Evolutionary conservation across 2,113 vertebrate species (phyloP).

Genomic region (Boleophthalmus pectinirostris): DNA sequence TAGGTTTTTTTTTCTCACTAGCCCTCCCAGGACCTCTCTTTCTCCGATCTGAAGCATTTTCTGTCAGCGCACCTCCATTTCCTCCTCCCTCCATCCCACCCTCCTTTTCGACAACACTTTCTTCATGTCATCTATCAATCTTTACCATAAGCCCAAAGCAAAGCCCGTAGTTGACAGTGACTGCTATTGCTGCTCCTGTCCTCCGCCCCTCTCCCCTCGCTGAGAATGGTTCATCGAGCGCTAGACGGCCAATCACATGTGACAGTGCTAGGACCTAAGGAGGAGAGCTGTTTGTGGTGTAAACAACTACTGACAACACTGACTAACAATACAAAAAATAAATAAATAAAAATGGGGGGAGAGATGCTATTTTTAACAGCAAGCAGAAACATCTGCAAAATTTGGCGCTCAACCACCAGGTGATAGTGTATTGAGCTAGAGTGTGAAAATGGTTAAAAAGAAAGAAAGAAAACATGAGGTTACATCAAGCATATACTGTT

Average conservation of each 20-base stretch:
- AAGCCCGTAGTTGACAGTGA: slow-evolving; percentile 59
- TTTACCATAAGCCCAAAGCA: slow-evolving; percentile 61
- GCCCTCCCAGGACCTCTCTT: slow-evolving; percentile 56
- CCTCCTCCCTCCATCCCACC: background rate
- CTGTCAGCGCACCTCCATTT: slow-evolving; percentile 56
- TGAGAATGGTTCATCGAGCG: slow-evolving; percentile 62
- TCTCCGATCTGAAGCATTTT: slow-evolving; percentile 63
- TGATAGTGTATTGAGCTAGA: slow-evolving; percentile 49
- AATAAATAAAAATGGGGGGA: slow-evolving; percentile 13
- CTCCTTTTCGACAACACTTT: slow-evolving; percentile 54
- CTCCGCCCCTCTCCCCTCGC: slow-evolving; percentile 39
- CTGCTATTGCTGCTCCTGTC: slow-evolving; percentile 37
- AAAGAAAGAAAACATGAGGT: background rate
- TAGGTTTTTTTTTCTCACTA: slow-evolving; percentile 43
- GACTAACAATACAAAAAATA: slow-evolving; percentile 65
- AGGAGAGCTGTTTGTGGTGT: slow-evolving; percentile 65
- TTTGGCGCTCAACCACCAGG: slow-evolving; percentile 47
- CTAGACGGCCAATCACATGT: slow-evolving; percentile 66
- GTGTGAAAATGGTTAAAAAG: slow-evolving; percentile 33
- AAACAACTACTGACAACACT: slow-evolving; percentile 74
- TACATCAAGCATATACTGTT: too few relatives aligned
- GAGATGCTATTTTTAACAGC: slow-evolving; percentile 69
- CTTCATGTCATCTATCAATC: slow-evolving; percentile 76
- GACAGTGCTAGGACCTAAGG: slow-evolving; percentile 75
- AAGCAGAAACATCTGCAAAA: background rate